Percentiles rank a stretch among this genome's conserved stretches.
phyloP scores from a whole-genome alignment of 2,888 invertebrate species.

The Quadriops clusia region DNA sequence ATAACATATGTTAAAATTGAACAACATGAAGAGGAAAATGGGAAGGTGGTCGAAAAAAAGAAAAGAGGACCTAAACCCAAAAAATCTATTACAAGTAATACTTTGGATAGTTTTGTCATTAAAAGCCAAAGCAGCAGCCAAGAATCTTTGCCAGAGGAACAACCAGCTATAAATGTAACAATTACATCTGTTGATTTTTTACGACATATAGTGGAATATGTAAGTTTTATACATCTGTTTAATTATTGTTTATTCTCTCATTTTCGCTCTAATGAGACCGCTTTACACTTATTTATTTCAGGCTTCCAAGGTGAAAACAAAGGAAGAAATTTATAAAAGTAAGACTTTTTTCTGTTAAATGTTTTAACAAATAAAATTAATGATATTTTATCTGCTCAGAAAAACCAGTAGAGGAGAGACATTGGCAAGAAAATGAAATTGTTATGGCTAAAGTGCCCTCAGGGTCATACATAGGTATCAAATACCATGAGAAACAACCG shows the following conservation, averaged over 20 bases:
- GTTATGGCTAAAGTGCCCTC: slow-evolving; percentile 50
- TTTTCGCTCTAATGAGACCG: no score
- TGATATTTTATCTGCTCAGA: slow-evolving; percentile 16
- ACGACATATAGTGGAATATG: slow-evolving; percentile 18
- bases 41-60: slow-evolving; percentile 6
- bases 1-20: slow-evolving; percentile 1
- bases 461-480: slow-evolving; percentile 54
- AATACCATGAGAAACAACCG: slow-evolving; percentile 50
- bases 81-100: slow-evolving; percentile 8
- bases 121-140: slow-evolving; percentile 7
- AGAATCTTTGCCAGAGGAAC: slow-evolving; percentile 3
- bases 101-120: slow-evolving; percentile 18
- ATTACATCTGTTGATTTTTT: slow-evolving; percentile 17
- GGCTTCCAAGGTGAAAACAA: slow-evolving; percentile 26
- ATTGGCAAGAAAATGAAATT: slow-evolving; percentile 35
- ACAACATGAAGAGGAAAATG: slow-evolving; percentile 1
- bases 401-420: slow-evolving; percentile 18
- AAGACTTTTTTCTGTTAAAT: slow-evolving; percentile 13
- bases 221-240: slow-evolving; percentile 10
- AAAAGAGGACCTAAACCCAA: slow-evolving; percentile 4
- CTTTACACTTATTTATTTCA: slow-evolving; percentile 18
- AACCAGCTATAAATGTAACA: slow-evolving; percentile 14
- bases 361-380: slow-evolving; percentile 2
- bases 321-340: slow-evolving; percentile 26
- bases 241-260: slow-evolving; percentile 6